Evolutionary conservation across 2,113 vertebrate genomes (phyloP).

Genomic region (Hoplias malabaricus): DNA sequence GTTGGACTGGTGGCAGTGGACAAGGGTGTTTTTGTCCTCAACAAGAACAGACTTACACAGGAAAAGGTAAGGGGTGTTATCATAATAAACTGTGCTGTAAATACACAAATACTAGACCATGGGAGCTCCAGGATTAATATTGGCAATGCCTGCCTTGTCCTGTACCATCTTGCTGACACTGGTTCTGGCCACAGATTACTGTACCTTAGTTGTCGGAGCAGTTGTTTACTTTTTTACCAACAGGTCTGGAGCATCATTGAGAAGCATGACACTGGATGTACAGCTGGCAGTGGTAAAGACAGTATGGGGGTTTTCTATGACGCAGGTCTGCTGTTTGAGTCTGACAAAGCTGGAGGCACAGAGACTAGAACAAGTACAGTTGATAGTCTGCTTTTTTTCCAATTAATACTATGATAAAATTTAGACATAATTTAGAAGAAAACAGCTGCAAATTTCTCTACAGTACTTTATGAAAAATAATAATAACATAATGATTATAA

Average conservation of each 20-base stretch:
- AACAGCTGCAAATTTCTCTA: not conserved
- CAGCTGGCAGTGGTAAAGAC: conserved; percentile 64
- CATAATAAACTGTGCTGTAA: too few species aligned
- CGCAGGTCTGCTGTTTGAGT: conserved; percentile 65
- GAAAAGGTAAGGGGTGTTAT: conserved; percentile 62
- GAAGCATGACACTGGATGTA: conserved; percentile 67
- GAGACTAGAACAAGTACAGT: conserved; percentile 56
- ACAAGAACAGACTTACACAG: conserved; percentile 68
- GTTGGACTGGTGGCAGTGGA: conserved; percentile 70
- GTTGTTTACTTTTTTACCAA: not conserved
- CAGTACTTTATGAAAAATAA: too few species aligned
- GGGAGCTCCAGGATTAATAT: too few species aligned
- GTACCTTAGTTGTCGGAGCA: too few species aligned
- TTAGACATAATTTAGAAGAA: not conserved
- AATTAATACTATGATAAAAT: not conserved
- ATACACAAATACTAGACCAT: too few species aligned
- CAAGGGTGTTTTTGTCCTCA: conserved; percentile 67
- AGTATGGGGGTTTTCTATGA: conserved; percentile 67
- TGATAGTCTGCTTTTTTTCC: not conserved
- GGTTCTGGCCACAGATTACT: too few species aligned
- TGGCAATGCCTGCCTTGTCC: too few species aligned
- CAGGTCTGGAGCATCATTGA: conserved; percentile 71
- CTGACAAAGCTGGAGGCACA: conserved; percentile 54
- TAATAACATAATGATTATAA: too few species aligned
- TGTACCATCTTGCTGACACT: too few species aligned